These are phyloP conservation scores for Thecocarcelia acutangulata DNA, from an alignment of 2,888 invertebrate species.

Conservation along the genomic window DNA sequence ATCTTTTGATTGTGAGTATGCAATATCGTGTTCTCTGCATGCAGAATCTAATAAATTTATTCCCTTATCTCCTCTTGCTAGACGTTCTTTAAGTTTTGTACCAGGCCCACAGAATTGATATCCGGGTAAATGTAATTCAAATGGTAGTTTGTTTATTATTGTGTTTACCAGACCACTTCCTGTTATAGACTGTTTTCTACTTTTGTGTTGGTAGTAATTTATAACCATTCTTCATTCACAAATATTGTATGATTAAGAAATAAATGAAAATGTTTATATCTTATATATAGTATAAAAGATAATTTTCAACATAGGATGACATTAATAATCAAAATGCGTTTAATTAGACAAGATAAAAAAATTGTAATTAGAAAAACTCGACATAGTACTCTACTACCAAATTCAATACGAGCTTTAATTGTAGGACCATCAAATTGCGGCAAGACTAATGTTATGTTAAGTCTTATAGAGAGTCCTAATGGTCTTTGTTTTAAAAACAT, in stretches of 20 bases:
- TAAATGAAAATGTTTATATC: background rate
- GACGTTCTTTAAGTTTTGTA: conserved; percentile 70
- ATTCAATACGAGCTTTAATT: conserved; percentile 71
- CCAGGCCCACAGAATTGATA: conserved; percentile 70
- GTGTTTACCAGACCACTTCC: background rate
- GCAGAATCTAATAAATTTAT: conserved; percentile 71
- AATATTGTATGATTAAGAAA: too few species aligned
- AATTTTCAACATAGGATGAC: background rate
- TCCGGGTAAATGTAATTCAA: conserved; percentile 43
- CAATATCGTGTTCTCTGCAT: conserved; percentile 65
- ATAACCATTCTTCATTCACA: conserved; percentile 6
- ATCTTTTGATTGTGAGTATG: conserved; percentile 29
- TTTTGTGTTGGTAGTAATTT: conserved; percentile 1
- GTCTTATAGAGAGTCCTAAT: conserved; percentile 74
- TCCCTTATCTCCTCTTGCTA: conserved; percentile 71
- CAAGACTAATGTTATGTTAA: conserved; percentile 77
- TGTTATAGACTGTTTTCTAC: conserved; percentile 2
- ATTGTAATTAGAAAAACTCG: conserved; percentile 33
- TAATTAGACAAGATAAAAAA: conserved; percentile 15
- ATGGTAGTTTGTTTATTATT: background rate
- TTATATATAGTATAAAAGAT: background rate
- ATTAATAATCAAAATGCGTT: conserved; percentile 19
- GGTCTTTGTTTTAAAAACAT: conserved; percentile 63
- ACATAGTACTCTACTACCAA: conserved; percentile 74
- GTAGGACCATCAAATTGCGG: conserved; percentile 77